Conservation (phyloP, 2,888 invertebrate species). For the Stictocephala bisonia region DNA sequence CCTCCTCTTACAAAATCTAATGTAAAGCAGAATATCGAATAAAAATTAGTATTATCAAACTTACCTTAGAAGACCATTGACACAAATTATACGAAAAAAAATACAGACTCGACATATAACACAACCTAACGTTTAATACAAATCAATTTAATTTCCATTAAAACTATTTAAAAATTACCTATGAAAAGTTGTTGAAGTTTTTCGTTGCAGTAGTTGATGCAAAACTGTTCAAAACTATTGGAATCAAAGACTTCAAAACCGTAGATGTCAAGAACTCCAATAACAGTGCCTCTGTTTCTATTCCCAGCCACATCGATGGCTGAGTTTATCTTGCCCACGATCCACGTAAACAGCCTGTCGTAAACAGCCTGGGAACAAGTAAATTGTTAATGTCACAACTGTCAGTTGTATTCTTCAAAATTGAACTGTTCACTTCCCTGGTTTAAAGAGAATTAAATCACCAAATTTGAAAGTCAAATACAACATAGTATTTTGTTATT, state of each 20-base stretch:
- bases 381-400: neutral
- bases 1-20: too few species aligned
- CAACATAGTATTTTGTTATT: too few species aligned
- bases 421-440: too few species aligned
- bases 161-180: conserved; percentile 68
- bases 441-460: too few species aligned
- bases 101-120: too few species aligned
- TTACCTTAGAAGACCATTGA: too few species aligned
- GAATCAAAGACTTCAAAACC: conserved; percentile 98
- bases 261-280: conserved; percentile 97
- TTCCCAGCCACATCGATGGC: conserved; percentile 79
- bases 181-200: conserved; percentile 98
- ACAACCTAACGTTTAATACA: too few species aligned
- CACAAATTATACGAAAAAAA: too few species aligned
- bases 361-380: conserved; percentile 78
- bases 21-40: too few species aligned
- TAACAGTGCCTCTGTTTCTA: conserved; percentile 71
- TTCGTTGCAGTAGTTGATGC: conserved; percentile 99
- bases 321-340: conserved; percentile 91
- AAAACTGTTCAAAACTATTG: conserved; percentile 98
- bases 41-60: too few species aligned
- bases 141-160: conserved; percentile 19
- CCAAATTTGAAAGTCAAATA: too few species aligned
- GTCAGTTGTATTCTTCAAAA: too few species aligned
- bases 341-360: conserved; percentile 94